These are phyloP conservation scores for Pituophis catenifer DNA, from an alignment of 2,113 vertebrate genomes.

Conservation along the genomic window DNA sequence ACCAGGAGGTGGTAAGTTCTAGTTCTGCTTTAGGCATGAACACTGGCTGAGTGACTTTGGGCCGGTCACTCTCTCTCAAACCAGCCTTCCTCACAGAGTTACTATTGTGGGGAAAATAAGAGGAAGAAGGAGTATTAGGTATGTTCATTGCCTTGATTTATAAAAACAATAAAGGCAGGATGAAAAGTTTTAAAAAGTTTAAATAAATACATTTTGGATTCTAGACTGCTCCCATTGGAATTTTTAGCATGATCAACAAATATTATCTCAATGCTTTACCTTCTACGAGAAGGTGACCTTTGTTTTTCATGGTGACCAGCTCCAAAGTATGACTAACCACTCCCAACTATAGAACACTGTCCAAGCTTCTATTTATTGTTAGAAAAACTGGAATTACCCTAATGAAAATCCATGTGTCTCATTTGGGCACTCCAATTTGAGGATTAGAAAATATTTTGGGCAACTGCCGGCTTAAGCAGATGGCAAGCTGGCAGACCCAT, in stretches of 20 bases:
- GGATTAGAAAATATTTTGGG: neutral
- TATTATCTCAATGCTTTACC: neutral
- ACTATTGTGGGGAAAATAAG: neutral
- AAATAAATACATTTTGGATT: neutral
- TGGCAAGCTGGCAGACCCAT: neutral
- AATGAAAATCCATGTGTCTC: neutral
- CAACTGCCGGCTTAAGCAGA: neutral
- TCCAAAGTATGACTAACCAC: neutral
- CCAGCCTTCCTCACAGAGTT: neutral
- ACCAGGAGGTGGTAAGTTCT: neutral
- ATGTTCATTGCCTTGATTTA: neutral
- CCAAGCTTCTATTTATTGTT: neutral
- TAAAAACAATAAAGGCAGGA: neutral
- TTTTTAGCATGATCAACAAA: neutral
- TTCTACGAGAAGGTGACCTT: neutral
- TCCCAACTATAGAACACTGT: too few relatives aligned
- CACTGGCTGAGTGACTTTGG: neutral
- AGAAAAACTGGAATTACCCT: neutral
- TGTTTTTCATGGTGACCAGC: neutral
- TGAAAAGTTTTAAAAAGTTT: neutral
- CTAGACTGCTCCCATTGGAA: neutral
- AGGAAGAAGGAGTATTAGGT: neutral
- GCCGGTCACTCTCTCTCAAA: neutral
- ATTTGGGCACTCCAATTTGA: neutral
- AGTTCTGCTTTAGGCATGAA: neutral